Percentiles rank a stretch among this genome's conserved stretches.
Evolutionary conservation across 2,797 vertebrate genomes (phyloP).

Genomic region (Dendrocincla fuliginosa): DNA sequence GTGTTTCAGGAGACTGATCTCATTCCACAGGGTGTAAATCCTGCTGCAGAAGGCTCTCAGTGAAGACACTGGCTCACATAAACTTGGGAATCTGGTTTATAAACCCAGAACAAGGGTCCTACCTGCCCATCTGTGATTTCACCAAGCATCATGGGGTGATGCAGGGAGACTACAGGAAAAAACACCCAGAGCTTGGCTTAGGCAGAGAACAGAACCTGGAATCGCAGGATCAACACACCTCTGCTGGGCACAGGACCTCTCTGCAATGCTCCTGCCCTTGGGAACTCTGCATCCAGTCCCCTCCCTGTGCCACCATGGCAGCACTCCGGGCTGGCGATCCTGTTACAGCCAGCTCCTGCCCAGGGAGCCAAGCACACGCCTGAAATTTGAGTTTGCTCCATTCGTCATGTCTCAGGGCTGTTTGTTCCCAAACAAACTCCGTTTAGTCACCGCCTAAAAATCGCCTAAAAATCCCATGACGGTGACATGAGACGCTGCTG

Average conservation of each 20-base stretch:
- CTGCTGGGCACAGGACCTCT: not conserved
- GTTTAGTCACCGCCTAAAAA: slow-evolving; percentile 50
- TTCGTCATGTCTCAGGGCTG: slow-evolving; percentile 34
- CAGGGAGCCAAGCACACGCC: not conserved
- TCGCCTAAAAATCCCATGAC: slow-evolving; percentile 41
- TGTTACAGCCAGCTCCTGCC: slow-evolving; percentile 6
- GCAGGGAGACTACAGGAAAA: not conserved
- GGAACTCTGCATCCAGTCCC: not conserved
- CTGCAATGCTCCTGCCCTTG: accelerated
- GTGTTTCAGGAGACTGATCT: not conserved
- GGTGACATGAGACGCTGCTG: not conserved
- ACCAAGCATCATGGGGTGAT: not conserved
- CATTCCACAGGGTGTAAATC: not conserved
- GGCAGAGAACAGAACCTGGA: not conserved
- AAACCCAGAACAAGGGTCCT: not conserved
- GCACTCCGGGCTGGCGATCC: not conserved
- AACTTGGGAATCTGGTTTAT: not conserved
- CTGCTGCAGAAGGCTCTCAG: accelerated
- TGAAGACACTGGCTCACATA: not conserved
- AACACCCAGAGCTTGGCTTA: not conserved
- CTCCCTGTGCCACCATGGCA: not conserved
- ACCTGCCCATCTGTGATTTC: accelerated
- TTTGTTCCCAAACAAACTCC: slow-evolving; percentile 57
- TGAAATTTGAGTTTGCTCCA: slow-evolving; percentile 58
- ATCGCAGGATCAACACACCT: not conserved